These are phyloP conservation scores for Drosophila siamana DNA, from an alignment of 2,888 invertebrate genomes.

Conservation along the genomic window DNA sequence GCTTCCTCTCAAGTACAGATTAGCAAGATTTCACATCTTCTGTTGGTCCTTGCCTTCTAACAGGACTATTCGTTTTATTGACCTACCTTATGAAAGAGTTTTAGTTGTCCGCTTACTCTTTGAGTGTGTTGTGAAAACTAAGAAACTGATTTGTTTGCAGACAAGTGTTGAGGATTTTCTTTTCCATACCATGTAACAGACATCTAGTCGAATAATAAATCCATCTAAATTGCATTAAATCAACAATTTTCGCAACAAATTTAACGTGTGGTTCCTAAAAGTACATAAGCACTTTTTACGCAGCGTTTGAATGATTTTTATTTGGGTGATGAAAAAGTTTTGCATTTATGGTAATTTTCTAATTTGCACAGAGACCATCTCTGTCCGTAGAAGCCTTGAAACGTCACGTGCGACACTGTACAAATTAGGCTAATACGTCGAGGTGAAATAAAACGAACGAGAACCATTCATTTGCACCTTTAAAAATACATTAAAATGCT, in stretches of 20 bases:
- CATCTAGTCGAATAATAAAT: too few relatives aligned
- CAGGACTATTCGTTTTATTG: constrained; percentile 24
- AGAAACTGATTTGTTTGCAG: neutral
- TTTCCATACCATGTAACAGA: neutral
- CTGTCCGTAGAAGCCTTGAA: neutral
- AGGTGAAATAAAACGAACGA: constrained; percentile 29
- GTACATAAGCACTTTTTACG: constrained; percentile 9
- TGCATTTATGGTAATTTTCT: constrained; percentile 66
- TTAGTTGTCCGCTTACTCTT: constrained; percentile 3
- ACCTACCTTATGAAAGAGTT: constrained; percentile 35
- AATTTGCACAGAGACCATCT: constrained; percentile 36
- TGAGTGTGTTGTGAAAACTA: neutral
- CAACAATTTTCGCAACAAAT: constrained; percentile 4
- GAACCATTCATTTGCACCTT: constrained; percentile 71
- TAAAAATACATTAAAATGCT: constrained; percentile 68
- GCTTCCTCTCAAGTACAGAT: constrained; percentile 70
- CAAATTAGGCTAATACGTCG: constrained; percentile 58
- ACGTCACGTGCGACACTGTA: constrained; percentile 47
- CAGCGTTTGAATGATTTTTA: constrained; percentile 19
- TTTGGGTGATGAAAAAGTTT: constrained; percentile 24
- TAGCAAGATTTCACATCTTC: constrained; percentile 71
- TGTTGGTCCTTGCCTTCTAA: constrained; percentile 44
- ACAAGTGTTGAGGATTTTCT: neutral
- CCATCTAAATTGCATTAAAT: constrained; percentile 18
- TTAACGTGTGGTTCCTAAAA: constrained; percentile 3